Evolutionary conservation across 2,888 invertebrate species (phyloP).

Genomic region (Hetaerina titia): DNA sequence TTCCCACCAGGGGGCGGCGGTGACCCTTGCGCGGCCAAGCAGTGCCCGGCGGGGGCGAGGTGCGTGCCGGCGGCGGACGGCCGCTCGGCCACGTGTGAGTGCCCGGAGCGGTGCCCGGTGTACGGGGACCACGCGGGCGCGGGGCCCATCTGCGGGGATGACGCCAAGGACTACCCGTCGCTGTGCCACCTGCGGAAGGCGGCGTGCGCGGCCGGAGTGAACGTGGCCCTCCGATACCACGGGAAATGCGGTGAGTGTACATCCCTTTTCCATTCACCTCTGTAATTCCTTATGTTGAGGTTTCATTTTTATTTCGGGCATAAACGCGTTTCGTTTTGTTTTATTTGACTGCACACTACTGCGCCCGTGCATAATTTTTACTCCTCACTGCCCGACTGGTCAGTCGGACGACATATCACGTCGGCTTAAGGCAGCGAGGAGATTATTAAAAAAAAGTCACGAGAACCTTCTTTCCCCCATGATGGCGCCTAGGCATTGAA

Average conservation of each 20-base stretch:
- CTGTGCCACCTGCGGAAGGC: constrained; percentile 90
- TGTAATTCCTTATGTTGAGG: too few species aligned
- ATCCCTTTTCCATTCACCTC: background rate
- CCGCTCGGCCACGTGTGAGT: constrained; percentile 86
- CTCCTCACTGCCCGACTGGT: too few species aligned
- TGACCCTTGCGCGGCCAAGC: constrained; percentile 85
- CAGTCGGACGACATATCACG: too few species aligned
- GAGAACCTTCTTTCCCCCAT: too few species aligned
- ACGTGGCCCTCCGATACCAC: constrained; percentile 89
- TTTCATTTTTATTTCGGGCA: too few species aligned
- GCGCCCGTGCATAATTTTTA: too few species aligned
- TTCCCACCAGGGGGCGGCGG: constrained; percentile 82
- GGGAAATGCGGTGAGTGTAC: constrained; percentile 90
- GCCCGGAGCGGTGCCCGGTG: constrained; percentile 87
- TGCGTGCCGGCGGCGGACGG: constrained; percentile 85
- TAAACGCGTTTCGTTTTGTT: too few species aligned
- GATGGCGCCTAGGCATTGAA: too few species aligned
- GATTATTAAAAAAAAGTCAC: too few species aligned
- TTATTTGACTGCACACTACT: too few species aligned
- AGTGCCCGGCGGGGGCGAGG: constrained; percentile 85
- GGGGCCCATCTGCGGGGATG: constrained; percentile 89
- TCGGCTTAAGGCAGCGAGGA: too few species aligned
- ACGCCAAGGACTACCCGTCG: constrained; percentile 90
- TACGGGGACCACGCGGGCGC: constrained; percentile 91
- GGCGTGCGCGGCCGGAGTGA: constrained; percentile 86